These are phyloP conservation scores for Dryoscopus gambensis DNA, from an alignment of 2,113 vertebrate species.

Conservation along the genomic window DNA sequence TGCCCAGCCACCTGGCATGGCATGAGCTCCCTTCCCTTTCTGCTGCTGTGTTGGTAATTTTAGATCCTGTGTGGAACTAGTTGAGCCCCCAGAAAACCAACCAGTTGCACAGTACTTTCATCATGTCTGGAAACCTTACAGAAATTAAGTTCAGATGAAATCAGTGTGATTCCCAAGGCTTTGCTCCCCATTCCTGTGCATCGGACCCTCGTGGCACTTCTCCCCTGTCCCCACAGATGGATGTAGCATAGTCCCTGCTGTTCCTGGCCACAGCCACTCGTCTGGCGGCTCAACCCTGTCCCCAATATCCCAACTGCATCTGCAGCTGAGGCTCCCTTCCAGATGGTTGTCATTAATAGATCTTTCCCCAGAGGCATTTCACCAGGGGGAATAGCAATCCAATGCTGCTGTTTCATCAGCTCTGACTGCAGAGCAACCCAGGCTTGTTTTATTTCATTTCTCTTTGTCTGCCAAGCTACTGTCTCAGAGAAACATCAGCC, in stretches of 20 bases:
- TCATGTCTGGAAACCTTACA: background rate
- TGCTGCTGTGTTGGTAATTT: background rate
- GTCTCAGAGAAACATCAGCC: background rate
- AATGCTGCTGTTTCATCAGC: background rate
- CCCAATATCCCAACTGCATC: background rate
- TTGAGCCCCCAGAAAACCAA: background rate
- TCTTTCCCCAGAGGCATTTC: background rate
- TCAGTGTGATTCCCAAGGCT: fast-evolving
- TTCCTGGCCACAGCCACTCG: background rate
- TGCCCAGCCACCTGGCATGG: too few species aligned
- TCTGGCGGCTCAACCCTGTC: background rate
- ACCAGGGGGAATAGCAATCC: background rate
- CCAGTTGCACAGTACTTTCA: background rate
- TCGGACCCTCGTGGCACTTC: background rate
- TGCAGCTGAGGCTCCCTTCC: background rate
- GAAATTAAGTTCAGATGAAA: background rate
- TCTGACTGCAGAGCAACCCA: background rate
- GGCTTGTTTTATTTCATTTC: background rate
- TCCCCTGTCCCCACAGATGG: background rate
- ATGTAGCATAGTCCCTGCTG: background rate
- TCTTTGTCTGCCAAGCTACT: background rate
- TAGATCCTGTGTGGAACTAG: background rate
- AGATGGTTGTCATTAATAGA: background rate
- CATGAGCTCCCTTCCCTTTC: background rate
- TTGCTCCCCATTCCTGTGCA: background rate